A percentile compares a stretch with the other conserved stretches of the same genome.
Conservation (phyloP, 1,140 invertebrate genomes). For the Amyelois transitella region DNA sequence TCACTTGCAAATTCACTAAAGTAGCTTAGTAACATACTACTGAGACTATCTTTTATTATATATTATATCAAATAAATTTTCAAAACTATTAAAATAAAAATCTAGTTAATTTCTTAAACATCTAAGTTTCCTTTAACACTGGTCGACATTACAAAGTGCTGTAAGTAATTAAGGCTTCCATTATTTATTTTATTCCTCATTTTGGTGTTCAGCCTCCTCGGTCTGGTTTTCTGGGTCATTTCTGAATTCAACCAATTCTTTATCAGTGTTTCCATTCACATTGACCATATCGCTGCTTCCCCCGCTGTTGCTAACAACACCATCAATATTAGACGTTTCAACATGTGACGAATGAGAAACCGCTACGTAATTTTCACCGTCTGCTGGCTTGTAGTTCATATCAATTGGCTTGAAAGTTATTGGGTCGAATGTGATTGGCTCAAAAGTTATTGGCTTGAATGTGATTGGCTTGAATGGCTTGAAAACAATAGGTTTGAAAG, state of each 20-base stretch:
- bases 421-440: not conserved
- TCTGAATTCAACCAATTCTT: not conserved
- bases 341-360: not conserved
- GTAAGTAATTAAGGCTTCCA: too few relatives aligned
- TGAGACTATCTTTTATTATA: too few relatives aligned
- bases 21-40: too few relatives aligned
- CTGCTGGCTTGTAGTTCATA: not conserved
- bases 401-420: too few relatives aligned
- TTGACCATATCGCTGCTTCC: not conserved
- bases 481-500: not conserved
- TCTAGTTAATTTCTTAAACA: too few relatives aligned
- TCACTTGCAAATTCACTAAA: too few relatives aligned
- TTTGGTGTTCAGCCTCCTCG: not conserved
- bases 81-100: too few relatives aligned
- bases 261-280: not conserved
- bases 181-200: too few relatives aligned
- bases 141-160: too few relatives aligned
- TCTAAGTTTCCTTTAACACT: too few relatives aligned
- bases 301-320: not conserved
- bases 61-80: too few relatives aligned
- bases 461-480: constrained; percentile 3
- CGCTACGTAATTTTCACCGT: not conserved
- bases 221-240: not conserved
- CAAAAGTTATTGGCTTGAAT: not conserved
- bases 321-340: not conserved